Percentiles rank a stretch among this genome's conserved stretches.
phyloP scores from a whole-genome alignment of 2,888 invertebrate species.

The Brenthis ino region DNA sequence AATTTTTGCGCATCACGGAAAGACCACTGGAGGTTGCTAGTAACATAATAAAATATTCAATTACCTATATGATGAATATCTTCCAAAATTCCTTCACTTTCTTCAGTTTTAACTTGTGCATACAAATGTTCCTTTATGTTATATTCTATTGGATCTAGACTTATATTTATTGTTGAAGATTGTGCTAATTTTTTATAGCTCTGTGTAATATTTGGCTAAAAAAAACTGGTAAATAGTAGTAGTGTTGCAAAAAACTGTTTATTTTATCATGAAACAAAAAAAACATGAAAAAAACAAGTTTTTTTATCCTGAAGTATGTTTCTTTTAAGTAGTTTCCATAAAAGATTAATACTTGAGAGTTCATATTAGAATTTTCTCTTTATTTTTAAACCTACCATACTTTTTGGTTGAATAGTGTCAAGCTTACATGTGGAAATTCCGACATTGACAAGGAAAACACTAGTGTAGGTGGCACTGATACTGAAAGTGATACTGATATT shows the following conservation, averaged over 20 bases:
- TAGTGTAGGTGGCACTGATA: too few relatives aligned
- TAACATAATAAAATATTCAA: background rate
- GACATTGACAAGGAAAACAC: too few relatives aligned
- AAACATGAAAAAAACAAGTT: background rate
- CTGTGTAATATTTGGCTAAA: background rate
- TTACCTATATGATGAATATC: constrained; percentile 13
- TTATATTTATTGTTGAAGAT: constrained; percentile 16
- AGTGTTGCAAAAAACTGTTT: too few relatives aligned
- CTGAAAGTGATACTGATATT: too few relatives aligned
- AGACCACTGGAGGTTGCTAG: background rate
- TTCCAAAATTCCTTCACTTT: background rate
- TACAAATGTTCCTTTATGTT: constrained; percentile 7
- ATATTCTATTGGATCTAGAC: background rate
- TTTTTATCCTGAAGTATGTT: background rate
- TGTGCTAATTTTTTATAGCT: background rate
- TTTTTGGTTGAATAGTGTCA: too few relatives aligned
- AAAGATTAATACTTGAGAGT: too few relatives aligned
- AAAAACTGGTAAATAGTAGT: background rate
- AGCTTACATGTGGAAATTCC: too few relatives aligned
- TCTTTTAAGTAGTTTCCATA: too few relatives aligned
- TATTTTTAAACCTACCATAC: too few relatives aligned
- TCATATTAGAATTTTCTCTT: too few relatives aligned
- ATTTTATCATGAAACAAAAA: background rate
- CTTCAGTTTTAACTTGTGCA: constrained; percentile 21
- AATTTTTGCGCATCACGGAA: too few relatives aligned